Evolutionary conservation across 2,113 vertebrate genomes (phyloP), one percentile per base, ranked within the genome.

Genomic region (Nyctibius bracteatus): DNA sequence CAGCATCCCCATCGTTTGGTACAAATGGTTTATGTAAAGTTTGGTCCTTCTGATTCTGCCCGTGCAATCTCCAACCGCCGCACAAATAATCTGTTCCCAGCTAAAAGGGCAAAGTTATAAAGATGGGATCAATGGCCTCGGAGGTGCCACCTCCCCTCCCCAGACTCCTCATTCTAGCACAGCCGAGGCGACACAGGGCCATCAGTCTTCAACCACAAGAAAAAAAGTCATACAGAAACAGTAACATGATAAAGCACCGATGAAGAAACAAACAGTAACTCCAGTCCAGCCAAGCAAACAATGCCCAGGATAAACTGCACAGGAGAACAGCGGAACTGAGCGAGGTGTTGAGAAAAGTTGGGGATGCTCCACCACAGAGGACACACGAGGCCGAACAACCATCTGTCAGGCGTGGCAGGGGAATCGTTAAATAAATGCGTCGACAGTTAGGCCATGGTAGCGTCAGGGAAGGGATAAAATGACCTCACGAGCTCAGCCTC

Each of bases 1-100:
- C 90, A 91, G 98, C 98, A 96, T 96, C 95, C 97, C 96, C 98
- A 98, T 93, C 88, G 9, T 95, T 97, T 82, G 91, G 97, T 98
- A 98, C 80, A 98, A 98, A 98, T 98, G 98, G 98, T 98, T 98
- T 98, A 98, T 98, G 98, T 98, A 98, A 98, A 98, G 97, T 96
- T 96, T 88, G 96, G 97, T 96, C 96, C 98, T 98, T 98, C 97
- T 73, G 97, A 98, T 98, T 98, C 98, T 89, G 97, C 83, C 97
- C 52, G 97, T 75, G 83, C 96, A 90, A 90, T 85, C 95, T 92
- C 55, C 46, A 95, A 79, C 51, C 86, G 14, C 97, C 16, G 81
- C 5, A 55, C 95, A 96, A 97, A 97, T 97, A 97, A 98, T 98
- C 97, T 90, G 97, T 96, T 98, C 94, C 93, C 79, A 91, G 95